These are phyloP conservation scores for Anas bernieri DNA, from an alignment of 2,797 vertebrate species.

Conservation along the genomic window DNA sequence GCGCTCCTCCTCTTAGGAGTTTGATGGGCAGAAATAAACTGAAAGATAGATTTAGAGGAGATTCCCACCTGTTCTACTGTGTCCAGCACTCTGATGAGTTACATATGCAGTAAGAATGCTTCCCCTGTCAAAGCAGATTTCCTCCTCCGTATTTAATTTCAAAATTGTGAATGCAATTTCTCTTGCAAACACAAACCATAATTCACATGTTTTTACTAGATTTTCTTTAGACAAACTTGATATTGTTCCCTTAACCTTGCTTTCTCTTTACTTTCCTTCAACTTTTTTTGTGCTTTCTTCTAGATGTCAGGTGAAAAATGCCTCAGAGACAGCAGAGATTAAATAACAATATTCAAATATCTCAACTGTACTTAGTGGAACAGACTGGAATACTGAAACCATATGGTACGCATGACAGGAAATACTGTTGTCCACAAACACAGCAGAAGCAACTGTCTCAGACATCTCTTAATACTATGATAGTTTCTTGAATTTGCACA, in stretches of 20 bases:
- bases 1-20: background rate
- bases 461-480: constrained; percentile 9
- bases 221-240: background rate
- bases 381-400: constrained; percentile 37
- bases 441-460: constrained; percentile 31
- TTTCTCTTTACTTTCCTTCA: background rate
- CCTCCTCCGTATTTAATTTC: background rate
- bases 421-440: constrained; percentile 30
- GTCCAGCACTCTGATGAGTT: background rate
- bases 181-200: background rate
- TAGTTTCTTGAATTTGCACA: constrained; percentile 16
- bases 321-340: background rate
- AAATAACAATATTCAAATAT: background rate
- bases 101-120: background rate
- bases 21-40: background rate
- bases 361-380: background rate
- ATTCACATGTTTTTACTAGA: background rate
- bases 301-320: background rate
- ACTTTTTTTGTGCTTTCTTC: background rate
- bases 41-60: background rate
- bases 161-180: background rate
- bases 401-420: background rate
- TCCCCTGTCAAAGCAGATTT: background rate
- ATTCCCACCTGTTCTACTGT: background rate
- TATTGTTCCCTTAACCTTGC: background rate